phyloP scores from a whole-genome alignment of 2,888 invertebrate species.

The Netelia virgata region DNA sequence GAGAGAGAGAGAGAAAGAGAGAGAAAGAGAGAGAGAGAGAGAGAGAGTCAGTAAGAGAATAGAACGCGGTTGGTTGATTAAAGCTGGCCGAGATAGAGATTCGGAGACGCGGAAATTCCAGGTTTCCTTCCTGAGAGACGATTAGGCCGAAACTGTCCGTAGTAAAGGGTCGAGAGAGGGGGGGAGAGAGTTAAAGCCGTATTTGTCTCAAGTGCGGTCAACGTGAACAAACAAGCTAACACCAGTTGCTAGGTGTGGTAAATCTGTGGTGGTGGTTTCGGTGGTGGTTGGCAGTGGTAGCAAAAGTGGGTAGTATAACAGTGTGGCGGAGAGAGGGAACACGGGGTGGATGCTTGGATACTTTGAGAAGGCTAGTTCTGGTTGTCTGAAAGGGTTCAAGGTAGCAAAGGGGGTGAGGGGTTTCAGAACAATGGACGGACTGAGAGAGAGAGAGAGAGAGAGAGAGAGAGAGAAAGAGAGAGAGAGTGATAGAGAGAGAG shows the following conservation, averaged over 20 bases:
- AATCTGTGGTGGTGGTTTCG: constrained; percentile 66
- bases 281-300: constrained; percentile 42
- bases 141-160: constrained; percentile 60
- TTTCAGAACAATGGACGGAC: constrained; percentile 42
- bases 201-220: constrained; percentile 82
- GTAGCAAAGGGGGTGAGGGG: constrained; percentile 27
- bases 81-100: constrained; percentile 11
- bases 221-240: constrained; percentile 84
- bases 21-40: not conserved
- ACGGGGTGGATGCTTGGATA: constrained; percentile 26
- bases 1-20: constrained; percentile 12
- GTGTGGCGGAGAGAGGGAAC: constrained; percentile 17
- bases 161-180: not conserved
- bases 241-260: constrained; percentile 81
- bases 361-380: constrained; percentile 68
- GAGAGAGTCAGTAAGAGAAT: constrained; percentile 30
- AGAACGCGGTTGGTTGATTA: constrained; percentile 52
- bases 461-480: constrained; percentile 39
- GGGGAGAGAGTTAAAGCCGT: constrained; percentile 75
- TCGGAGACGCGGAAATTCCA: constrained; percentile 43
- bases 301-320: constrained; percentile 39
- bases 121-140: constrained; percentile 42
- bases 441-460: constrained; percentile 24
- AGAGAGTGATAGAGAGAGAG: too few species aligned
- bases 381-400: constrained; percentile 53